phyloP scores from a whole-genome alignment of 2,113 vertebrate species.

The Brachypodius melanocephalos region DNA sequence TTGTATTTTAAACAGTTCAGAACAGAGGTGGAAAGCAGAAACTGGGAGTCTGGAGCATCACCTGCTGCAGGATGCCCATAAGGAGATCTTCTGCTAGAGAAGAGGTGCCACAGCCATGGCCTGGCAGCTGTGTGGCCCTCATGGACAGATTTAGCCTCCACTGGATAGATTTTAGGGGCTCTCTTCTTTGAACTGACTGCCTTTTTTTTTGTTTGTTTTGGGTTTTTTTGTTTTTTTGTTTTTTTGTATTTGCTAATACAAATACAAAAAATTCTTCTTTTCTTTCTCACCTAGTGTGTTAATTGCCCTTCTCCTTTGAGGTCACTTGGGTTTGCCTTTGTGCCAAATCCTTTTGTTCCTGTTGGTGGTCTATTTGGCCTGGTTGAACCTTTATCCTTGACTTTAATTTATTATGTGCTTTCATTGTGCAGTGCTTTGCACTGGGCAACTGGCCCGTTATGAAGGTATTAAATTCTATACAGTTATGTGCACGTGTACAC shows the following conservation, averaged over 20 bases:
- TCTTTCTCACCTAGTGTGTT: neutral
- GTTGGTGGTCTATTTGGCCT: constrained; percentile 25
- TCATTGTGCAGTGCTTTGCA: neutral
- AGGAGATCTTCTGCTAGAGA: neutral
- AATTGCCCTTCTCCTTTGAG: constrained; percentile 22
- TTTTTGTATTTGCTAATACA: neutral
- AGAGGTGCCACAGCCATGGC: neutral
- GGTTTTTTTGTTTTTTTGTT: too few species aligned
- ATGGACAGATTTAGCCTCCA: neutral
- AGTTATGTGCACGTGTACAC: neutral
- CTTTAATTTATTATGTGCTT: constrained; percentile 33
- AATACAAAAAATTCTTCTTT: neutral
- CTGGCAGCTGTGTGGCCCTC: neutral
- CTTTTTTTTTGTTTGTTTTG: too few species aligned
- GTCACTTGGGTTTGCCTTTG: constrained; percentile 29
- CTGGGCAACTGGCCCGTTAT: neutral
- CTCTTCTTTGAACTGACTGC: neutral
- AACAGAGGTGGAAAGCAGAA: neutral
- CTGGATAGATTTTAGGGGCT: neutral
- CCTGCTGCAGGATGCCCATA: neutral
- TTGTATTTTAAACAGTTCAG: neutral
- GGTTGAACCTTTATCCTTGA: neutral
- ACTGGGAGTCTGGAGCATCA: neutral
- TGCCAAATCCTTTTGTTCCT: constrained; percentile 46
- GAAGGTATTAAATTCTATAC: neutral